Conservation (phyloP, 2,888 invertebrate genomes). For the Shargacucullia verbasci region DNA sequence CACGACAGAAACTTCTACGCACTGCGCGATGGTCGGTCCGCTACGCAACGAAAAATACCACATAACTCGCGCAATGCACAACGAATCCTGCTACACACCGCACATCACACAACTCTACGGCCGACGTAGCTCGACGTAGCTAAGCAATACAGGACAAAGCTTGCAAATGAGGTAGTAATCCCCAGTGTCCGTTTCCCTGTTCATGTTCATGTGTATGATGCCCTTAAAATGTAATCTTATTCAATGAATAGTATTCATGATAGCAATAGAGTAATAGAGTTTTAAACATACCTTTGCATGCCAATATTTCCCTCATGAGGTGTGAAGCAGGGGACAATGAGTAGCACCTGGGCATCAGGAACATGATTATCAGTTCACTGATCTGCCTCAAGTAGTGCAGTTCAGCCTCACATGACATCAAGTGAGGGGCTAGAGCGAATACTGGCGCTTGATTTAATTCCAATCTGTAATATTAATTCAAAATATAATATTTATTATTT, state of each 20-base stretch:
- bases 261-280: too few species aligned
- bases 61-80: too few species aligned
- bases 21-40: too few species aligned
- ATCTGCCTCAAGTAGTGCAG: conserved; percentile 94
- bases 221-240: neutral
- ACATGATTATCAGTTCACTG: conserved; percentile 94
- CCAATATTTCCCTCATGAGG: conserved; percentile 94
- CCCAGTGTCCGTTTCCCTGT: too few species aligned
- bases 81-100: too few species aligned
- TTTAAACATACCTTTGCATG: conserved; percentile 92
- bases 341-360: conserved; percentile 94
- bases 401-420: conserved; percentile 93
- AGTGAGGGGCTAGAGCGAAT: conserved; percentile 93
- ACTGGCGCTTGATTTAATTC: conserved; percentile 91
- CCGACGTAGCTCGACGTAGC: too few species aligned
- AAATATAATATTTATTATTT: conserved; percentile 51
- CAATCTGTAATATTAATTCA: conserved; percentile 77
- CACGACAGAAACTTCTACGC: too few species aligned
- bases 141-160: too few species aligned
- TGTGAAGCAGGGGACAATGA: conserved; percentile 93
- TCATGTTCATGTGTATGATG: neutral
- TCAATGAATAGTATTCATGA: too few species aligned
- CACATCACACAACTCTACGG: too few species aligned
- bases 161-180: too few species aligned
- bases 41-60: too few species aligned